A percentile compares a stretch with the other conserved stretches of the same genome.
Conservation (phyloP, 2,113 vertebrate species). For the Poeciliopsis turrubarensis region DNA sequence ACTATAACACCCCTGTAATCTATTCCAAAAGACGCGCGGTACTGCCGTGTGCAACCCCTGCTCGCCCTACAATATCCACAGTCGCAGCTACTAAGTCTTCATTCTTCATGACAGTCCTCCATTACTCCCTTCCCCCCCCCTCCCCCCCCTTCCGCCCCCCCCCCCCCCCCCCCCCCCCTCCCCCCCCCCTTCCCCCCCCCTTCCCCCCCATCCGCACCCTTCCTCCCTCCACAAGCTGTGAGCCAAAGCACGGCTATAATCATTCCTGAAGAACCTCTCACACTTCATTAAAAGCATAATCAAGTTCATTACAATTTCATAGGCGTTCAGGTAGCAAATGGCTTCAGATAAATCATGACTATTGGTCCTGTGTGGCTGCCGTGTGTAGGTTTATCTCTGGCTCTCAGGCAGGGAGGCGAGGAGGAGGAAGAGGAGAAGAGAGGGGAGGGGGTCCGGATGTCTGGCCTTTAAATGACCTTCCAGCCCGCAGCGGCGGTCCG, state of each 20-base stretch:
- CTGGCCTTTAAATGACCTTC: constrained; percentile 77
- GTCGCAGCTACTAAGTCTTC: constrained; percentile 42
- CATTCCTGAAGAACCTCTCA: constrained; percentile 78
- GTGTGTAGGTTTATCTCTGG: constrained; percentile 76
- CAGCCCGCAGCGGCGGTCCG: constrained; percentile 29
- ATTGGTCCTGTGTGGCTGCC: constrained; percentile 69
- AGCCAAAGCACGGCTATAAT: constrained; percentile 67
- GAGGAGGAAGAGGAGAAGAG: constrained; percentile 9
- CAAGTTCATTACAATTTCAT: constrained; percentile 84
- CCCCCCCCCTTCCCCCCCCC: constrained; percentile 5
- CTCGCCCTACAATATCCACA: constrained; percentile 31
- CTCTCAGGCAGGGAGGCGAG: constrained; percentile 62
- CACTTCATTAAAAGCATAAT: constrained; percentile 86
- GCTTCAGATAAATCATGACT: constrained; percentile 79
- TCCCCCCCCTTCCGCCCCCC: constrained; percentile 6
- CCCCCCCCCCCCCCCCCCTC: constrained; percentile 4
- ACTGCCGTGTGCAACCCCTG: constrained; percentile 19
- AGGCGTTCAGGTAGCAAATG: constrained; percentile 82
- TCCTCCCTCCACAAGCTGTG: constrained; percentile 30
- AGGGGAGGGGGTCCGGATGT: constrained; percentile 48
- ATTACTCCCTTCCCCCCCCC: constrained; percentile 2
- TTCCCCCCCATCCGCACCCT: background rate
- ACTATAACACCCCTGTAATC: constrained; percentile 56
- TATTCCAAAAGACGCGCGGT: constrained; percentile 38
- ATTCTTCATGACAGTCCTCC: constrained; percentile 39